A percentile compares a stretch with the other conserved stretches of the same genome.
These are phyloP conservation scores for Zapus hudsonius DNA, from an alignment of 2,113 vertebrate species.

Conservation along the genomic window DNA sequence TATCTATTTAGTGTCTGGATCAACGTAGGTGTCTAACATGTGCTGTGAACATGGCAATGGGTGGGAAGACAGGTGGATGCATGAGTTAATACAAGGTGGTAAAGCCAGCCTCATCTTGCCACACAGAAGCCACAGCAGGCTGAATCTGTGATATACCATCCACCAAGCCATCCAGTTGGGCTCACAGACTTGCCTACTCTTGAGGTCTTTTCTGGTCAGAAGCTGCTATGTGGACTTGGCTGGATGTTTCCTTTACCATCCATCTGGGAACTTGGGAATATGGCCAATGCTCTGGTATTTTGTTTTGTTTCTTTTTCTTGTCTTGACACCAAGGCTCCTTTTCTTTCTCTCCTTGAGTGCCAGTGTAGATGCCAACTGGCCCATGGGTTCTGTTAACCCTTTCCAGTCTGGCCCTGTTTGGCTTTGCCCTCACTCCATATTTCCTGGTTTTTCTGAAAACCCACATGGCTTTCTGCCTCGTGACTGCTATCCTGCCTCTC, in stretches of 20 bases:
- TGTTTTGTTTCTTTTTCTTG: slow-evolving; percentile 76
- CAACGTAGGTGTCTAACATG: slow-evolving; percentile 38
- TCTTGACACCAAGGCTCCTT: slow-evolving; percentile 73
- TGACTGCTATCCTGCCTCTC: slow-evolving; percentile 43
- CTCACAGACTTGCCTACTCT: slow-evolving; percentile 20
- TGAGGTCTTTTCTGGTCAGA: slow-evolving; percentile 55
- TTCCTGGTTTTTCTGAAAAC: slow-evolving; percentile 62
- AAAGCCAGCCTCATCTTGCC: slow-evolving; percentile 13
- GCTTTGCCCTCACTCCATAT: slow-evolving; percentile 66
- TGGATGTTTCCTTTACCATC: slow-evolving; percentile 43
- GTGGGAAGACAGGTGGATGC: neutral
- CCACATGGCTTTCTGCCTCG: slow-evolving; percentile 65
- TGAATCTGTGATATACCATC: neutral
- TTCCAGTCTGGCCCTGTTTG: slow-evolving; percentile 57
- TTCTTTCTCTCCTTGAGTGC: slow-evolving; percentile 70
- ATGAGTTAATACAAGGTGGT: neutral
- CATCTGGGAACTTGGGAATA: slow-evolving; percentile 53
- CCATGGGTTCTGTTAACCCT: slow-evolving; percentile 73
- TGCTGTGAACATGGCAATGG: slow-evolving; percentile 30
- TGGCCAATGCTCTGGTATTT: slow-evolving; percentile 78
- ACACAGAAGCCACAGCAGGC: neutral
- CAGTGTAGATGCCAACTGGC: slow-evolving; percentile 76
- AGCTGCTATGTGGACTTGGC: slow-evolving; percentile 23
- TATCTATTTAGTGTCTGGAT: slow-evolving; percentile 13
- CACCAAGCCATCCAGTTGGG: slow-evolving; percentile 29